Base-by-base conservation (phyloP, 2,888 invertebrate species). In the Hipparchia sbordonii region DNA sequence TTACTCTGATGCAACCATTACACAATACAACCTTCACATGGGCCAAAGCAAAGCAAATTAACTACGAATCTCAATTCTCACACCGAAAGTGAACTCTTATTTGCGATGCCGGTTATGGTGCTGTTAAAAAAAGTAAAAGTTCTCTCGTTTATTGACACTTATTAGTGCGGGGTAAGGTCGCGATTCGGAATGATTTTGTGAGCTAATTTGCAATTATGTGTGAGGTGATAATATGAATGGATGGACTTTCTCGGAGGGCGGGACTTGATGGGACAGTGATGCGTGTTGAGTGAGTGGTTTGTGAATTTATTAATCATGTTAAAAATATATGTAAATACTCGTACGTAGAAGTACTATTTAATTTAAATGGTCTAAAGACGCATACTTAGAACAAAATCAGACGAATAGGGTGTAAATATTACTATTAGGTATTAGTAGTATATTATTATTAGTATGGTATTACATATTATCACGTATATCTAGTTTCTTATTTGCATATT, bases 211-310 rank as follows among this genome's bases (percentile, higher is more conserved):
- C 80, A 82, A 83, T 87, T 88, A 87, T 85, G 82, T 82, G 74
- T 82, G 80, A 82, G 81, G 82, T 84, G 85, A 84, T 75, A 78
- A 84, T 75, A 78, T 80, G 79, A 77, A 82, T 80, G 84, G 71
- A 87, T 80, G 84, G 71, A 87, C 92, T 92, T 92, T 92, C 92
- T 84, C 85, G 85, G 89, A 90, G 90, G 91, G 91, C 76, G 67
- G 62, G 2, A 39, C 39, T 39, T 39, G 39, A 39, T 39, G 39
- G 39, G 70, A 67, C 62, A 33, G 63, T 60, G 62, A 70, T 59
- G 68, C 51, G 66, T 52, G n/a, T 12, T 59, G 68, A 62, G 66
- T 46, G 56, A 56, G 65, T 65, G 68, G 68, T 61, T 69, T 39
- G 54, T 4, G n/a, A 12, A 57, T 46, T 39, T 48, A 46, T 2